Base-by-base conservation (phyloP, 2,797 vertebrate genomes). In the Oreochromis mossambicus region DNA sequence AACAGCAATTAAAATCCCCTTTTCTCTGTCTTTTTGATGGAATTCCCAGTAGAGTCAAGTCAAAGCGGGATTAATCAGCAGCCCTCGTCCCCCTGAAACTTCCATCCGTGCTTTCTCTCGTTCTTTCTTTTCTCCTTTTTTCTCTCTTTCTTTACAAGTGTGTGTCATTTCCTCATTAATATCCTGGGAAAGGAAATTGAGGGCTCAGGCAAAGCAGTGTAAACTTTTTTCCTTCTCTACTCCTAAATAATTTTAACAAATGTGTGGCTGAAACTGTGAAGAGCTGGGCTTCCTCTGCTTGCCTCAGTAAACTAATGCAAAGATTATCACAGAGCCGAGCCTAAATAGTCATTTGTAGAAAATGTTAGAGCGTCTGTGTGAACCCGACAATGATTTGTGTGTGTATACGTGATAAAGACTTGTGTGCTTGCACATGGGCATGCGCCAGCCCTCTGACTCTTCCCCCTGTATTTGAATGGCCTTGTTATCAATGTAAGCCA, bases 131-230 rank as follows among this genome's bases (percentile, higher is more conserved):
- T 83, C 83, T 79, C 78, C 87, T 68, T 84, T 80, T 84, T 75
- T 84, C 79, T 86, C 36, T 88, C 83, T 89, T 87, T 93, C 91
- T 94, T 96, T 94, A 95, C 93, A 94, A 95, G 93, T 91, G 83
- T 93, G 93, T 96, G 94, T 95, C 94, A 96, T 96, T 97, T 97
- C 96, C 96, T 96, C 93, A 94, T 96, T 95, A 95, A 96, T 95
- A 95, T 95, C 95, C 94, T 95, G 95, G 95, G 95, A 96, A 96
- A 95, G 92, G 92, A 95, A 95, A 92, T 92, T 84, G 78, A 89
- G 86, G 87, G 88, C 87, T 83, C 10, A 81, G 85, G 81, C 80
- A 77, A 89, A 76, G 92, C 84, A 90, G 89, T 26, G 85, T 78
- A 89, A 93, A 92, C 83, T 73, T 82, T 76, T 85, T 76, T 63